Base-by-base conservation (phyloP, 2,888 invertebrate species). In the Micoletzkya japonica region DNA sequence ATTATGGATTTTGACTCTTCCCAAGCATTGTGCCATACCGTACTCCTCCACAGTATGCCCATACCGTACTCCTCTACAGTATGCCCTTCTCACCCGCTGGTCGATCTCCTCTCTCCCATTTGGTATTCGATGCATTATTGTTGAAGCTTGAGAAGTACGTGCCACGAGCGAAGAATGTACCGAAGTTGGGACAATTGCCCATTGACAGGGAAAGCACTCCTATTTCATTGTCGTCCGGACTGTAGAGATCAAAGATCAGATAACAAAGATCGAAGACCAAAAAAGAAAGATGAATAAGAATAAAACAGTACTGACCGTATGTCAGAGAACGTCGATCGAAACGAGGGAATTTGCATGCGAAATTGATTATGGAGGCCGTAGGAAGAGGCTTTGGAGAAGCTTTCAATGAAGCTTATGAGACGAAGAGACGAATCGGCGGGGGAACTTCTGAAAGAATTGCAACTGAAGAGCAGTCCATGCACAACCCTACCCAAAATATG, bases 141-240 rank as follows among this genome's bases (percentile, higher is more conserved):
- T 81, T 81, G 26, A 74, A 70, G 20, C 70, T 52, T 6, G 77
- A 73, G 7, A 77, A 71, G 70, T 76, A 81, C 49, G 77, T 76
- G 10, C 77, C 77, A 30, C 80, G 60, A 32, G 76, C 74, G 34
- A 80, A 61, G 58, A 81, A 81, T 2, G 76, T 56, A 0, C 79
- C 79, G 2, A 71, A 44, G 70, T 76, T 77, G 14, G 74, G 73
- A 63, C 77, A 76, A 59, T 75, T 77, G 10, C 81, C 81, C 7
- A 81, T 59, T 4, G 73, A 71, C 1, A 79, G 63, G 30, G 59
- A 63, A 0, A 71, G 37, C 6, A 79, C 56, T n/a, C 61, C 60
- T 26, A 77, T 34, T 36, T 73, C 66, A n/a, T 68, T 30, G 59
- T 79, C 76, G 54, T 77, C 74, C 1, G 76, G 73, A 0, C 78